Evolutionary conservation across 2,888 invertebrate species (phyloP).

Genomic region (Napeogenes sylphis): DNA sequence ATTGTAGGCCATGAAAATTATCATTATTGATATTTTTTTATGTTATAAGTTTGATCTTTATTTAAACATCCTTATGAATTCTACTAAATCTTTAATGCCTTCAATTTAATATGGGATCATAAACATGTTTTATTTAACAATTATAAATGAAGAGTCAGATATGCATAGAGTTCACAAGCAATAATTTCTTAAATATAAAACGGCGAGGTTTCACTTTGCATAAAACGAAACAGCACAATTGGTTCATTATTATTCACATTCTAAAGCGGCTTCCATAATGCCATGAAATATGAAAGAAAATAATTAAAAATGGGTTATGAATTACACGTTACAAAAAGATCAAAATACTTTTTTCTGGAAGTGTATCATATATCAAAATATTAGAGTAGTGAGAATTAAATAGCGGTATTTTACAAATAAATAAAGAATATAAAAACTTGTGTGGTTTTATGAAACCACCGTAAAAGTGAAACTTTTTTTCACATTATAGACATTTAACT

Average conservation of each 20-base stretch:
- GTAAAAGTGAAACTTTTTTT: too few species aligned
- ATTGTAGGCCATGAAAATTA: slow-evolving; percentile 10
- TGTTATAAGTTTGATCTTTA: background rate
- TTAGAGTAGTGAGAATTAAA: too few species aligned
- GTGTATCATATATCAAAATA: too few species aligned
- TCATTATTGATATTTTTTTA: background rate
- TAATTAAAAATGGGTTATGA: slow-evolving; percentile 57
- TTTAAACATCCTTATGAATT: too few species aligned
- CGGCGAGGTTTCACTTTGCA: slow-evolving; percentile 47
- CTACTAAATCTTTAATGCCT: too few species aligned
- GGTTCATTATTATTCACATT: slow-evolving; percentile 57
- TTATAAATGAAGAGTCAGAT: slow-evolving; percentile 18
- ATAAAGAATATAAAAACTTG: too few species aligned
- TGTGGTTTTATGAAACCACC: too few species aligned
- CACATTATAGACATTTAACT: too few species aligned
- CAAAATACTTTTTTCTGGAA: slow-evolving; percentile 14
- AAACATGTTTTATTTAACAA: slow-evolving; percentile 10
- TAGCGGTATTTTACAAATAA: too few species aligned
- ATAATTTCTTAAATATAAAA: slow-evolving; percentile 49
- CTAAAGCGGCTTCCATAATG: slow-evolving; percentile 54
- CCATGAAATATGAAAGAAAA: slow-evolving; percentile 57
- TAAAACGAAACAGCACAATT: slow-evolving; percentile 56
- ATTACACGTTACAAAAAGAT: slow-evolving; percentile 34
- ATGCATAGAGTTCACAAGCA: slow-evolving; percentile 39
- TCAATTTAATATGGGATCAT: too few species aligned